A percentile compares a stretch with the other conserved stretches of the same genome.
phyloP scores from a whole-genome alignment of 1,140 invertebrate species.

The Harlomillsia oculata region DNA sequence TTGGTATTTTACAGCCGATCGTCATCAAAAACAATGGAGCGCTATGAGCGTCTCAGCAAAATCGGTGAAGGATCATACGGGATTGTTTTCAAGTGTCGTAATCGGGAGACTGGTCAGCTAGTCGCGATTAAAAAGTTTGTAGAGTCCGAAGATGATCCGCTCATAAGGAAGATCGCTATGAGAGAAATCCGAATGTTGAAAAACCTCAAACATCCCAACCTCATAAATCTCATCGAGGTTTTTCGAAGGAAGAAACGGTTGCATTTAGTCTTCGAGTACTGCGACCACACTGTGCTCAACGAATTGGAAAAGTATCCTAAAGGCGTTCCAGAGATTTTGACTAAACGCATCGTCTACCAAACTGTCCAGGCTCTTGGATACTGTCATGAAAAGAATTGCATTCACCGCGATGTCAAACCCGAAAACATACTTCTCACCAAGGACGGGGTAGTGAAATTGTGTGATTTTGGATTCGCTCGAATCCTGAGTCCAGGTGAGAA shows the following conservation, averaged over 20 bases:
- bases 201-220: conserved; percentile 96
- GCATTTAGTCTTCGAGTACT: conserved; percentile 97
- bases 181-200: conserved; percentile 95
- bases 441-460: conserved; percentile 89
- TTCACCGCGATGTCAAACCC: conserved; percentile 95
- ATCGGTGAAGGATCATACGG: conserved; percentile 98
- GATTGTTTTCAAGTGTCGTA: conserved; percentile 95
- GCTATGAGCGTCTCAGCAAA: conserved; percentile 92
- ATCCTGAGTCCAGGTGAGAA: conserved; percentile 96
- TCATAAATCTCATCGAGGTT: conserved; percentile 95
- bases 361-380: conserved; percentile 88
- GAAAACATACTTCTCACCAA: conserved; percentile 97
- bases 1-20: conserved; percentile 58
- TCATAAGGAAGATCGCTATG: conserved; percentile 95
- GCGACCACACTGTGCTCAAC: conserved; percentile 91
- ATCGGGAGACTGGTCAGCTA: conserved; percentile 86
- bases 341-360: conserved; percentile 89
- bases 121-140: conserved; percentile 99
- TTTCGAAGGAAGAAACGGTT: conserved; percentile 91
- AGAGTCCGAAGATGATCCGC: conserved; percentile 95
- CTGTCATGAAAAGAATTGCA: conserved; percentile 92
- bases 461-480: conserved; percentile 97
- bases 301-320: conserved; percentile 85
- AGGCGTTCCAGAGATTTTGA: conserved; percentile 69
- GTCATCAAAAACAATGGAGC: conserved; percentile 86